Evolutionary conservation across 2,113 vertebrate species (phyloP).

Genomic region (Prionailurus viverrinus): DNA sequence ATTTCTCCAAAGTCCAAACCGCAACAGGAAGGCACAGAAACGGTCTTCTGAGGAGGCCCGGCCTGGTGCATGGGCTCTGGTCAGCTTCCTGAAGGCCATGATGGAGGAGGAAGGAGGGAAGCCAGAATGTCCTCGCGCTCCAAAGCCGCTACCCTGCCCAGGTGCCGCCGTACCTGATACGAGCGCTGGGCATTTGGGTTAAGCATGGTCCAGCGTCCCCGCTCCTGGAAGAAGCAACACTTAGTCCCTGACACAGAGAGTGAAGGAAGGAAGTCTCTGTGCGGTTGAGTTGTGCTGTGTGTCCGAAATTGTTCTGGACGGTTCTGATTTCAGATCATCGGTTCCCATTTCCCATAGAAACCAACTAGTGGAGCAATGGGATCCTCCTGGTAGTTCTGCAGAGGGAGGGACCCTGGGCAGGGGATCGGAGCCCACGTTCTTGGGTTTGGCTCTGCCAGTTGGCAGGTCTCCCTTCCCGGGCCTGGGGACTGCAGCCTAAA

Average conservation of each 20-base stretch:
- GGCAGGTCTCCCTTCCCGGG: background rate
- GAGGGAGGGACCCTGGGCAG: background rate
- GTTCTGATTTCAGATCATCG: background rate
- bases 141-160: background rate
- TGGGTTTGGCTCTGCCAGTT: background rate
- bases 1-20: slow-evolving; percentile 79
- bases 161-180: background rate
- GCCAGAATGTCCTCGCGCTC: background rate
- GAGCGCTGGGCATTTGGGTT: background rate
- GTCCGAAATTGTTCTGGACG: background rate
- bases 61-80: background rate
- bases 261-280: background rate
- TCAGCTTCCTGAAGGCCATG: background rate
- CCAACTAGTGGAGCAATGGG: background rate
- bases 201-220: fast-evolving
- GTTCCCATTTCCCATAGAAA: background rate
- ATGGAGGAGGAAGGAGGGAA: background rate
- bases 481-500: background rate
- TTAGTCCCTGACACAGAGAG: fast-evolving
- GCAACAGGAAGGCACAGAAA: slow-evolving; percentile 72
- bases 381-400: background rate
- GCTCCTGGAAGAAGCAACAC: background rate
- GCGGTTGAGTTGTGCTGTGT: background rate
- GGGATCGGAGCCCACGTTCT: background rate
- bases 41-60: background rate